These are phyloP conservation scores for Chromis chromis DNA, from an alignment of 2,797 vertebrate genomes.

Conservation along the genomic window DNA sequence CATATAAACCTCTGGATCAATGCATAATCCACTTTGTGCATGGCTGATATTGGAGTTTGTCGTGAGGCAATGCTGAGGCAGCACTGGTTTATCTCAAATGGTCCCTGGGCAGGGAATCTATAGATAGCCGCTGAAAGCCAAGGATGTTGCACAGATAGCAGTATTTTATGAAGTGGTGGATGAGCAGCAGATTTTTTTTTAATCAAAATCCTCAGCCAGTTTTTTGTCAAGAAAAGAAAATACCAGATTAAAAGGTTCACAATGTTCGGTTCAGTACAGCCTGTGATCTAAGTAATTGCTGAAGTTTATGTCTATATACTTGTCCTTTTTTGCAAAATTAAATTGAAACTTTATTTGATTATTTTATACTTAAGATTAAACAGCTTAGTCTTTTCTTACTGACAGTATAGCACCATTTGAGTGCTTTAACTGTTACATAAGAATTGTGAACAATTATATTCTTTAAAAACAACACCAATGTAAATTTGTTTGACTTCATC, in stretches of 20 bases:
- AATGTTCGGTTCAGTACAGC: not conserved
- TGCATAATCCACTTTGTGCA: constrained; percentile 10
- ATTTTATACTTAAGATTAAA: too few relatives aligned
- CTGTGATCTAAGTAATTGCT: not conserved
- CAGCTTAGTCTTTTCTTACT: too few relatives aligned
- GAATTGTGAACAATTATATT: too few relatives aligned
- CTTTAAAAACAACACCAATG: too few relatives aligned
- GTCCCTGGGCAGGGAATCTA: constrained; percentile 29
- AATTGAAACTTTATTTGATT: too few relatives aligned
- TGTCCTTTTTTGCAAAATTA: too few relatives aligned
- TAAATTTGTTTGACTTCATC: too few relatives aligned
- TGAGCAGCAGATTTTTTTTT: not conserved
- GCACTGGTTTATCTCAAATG: constrained; percentile 26
- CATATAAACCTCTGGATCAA: constrained; percentile 30
- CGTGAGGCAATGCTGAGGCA: constrained; percentile 34
- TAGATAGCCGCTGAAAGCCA: constrained; percentile 40
- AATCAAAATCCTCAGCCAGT: not conserved
- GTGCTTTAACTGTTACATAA: too few relatives aligned
- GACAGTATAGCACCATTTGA: too few relatives aligned
- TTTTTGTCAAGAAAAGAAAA: not conserved
- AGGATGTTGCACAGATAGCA: constrained; percentile 19
- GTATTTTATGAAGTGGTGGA: constrained; percentile 17
- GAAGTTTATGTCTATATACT: too few relatives aligned
- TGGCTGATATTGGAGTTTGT: not conserved
- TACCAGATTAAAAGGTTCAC: not conserved